Evolutionary conservation across 2,113 vertebrate genomes (phyloP).

Genomic region (Cercocebus atys): DNA sequence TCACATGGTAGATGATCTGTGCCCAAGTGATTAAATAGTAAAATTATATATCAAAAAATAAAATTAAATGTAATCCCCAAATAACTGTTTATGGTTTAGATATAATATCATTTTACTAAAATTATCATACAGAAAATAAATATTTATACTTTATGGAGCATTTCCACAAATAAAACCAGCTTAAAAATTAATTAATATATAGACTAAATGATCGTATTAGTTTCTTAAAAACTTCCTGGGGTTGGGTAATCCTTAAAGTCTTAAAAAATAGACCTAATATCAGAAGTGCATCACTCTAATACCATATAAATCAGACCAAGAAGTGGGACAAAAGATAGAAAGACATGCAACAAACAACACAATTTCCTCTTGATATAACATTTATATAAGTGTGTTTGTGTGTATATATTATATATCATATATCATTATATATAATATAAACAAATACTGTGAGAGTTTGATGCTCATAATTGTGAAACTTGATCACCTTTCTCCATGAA

Average conservation of each 20-base stretch:
- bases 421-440: background rate
- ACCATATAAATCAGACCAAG: background rate
- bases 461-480: background rate
- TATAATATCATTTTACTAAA: background rate
- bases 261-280: background rate
- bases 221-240: background rate
- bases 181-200: background rate
- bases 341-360: background rate
- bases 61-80: background rate
- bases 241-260: background rate
- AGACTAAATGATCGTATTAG: background rate
- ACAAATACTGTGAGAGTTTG: background rate
- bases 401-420: background rate
- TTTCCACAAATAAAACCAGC: background rate
- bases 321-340: background rate
- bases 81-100: background rate
- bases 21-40: background rate
- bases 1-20: background rate
- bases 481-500: background rate
- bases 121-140: background rate
- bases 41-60: conserved; percentile 4
- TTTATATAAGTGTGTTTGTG: background rate
- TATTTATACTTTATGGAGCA: background rate
- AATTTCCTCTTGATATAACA: background rate
- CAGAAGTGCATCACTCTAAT: background rate